These are phyloP conservation scores for Tyrophagus putrescentiae DNA, from an alignment of 1,140 invertebrate genomes.

Conservation along the genomic window DNA sequence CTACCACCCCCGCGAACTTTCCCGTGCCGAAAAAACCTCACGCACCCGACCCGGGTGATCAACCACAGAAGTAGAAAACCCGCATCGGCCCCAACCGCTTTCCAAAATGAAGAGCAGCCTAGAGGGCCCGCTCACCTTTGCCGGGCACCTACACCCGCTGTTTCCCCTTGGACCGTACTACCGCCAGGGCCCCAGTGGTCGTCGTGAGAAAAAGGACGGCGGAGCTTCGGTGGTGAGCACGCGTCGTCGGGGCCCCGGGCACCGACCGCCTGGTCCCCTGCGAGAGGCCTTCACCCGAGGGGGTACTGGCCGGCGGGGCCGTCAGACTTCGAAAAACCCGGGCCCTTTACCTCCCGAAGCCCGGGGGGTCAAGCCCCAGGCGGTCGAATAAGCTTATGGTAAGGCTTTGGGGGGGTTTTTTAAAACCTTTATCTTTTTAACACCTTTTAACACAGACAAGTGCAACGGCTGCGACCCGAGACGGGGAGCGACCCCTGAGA, in stretches of 20 bases:
- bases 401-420: constrained; percentile 29
- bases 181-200: neutral
- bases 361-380: constrained; percentile 47
- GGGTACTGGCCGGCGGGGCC: constrained; percentile 49
- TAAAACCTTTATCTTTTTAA: constrained; percentile 23
- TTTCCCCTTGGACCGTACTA: neutral
- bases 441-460: constrained; percentile 20
- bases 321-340: constrained; percentile 46
- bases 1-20: too few relatives aligned
- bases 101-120: too few relatives aligned
- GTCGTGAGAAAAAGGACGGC: neutral
- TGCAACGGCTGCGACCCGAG: neutral
- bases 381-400: constrained; percentile 53
- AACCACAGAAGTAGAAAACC: too few relatives aligned
- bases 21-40: too few relatives aligned
- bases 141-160: neutral
- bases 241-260: constrained; percentile 36
- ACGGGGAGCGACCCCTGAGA: constrained; percentile 28
- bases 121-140: neutral
- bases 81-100: too few relatives aligned
- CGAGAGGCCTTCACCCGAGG: constrained; percentile 53
- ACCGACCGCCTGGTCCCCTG: constrained; percentile 48
- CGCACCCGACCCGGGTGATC: too few relatives aligned
- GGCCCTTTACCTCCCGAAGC: constrained; percentile 49
- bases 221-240: neutral